Percentiles rank a stretch among this genome's conserved stretches.
These are phyloP conservation scores for Coenonympha glycerion DNA, from an alignment of 2,888 invertebrate species.

Conservation along the genomic window DNA sequence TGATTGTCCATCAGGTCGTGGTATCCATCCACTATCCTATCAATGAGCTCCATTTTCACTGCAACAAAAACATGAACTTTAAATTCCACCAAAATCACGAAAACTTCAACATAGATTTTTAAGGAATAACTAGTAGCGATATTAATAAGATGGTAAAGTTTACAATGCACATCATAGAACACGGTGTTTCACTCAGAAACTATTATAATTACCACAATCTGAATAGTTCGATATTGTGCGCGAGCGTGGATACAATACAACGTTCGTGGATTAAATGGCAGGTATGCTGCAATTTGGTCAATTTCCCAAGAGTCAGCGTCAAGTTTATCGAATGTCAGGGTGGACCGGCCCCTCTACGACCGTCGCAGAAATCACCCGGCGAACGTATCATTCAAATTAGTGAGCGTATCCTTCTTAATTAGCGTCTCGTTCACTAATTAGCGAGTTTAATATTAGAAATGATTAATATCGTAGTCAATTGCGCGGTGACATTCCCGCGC, in stretches of 20 bases:
- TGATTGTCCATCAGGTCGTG: slow-evolving; percentile 89
- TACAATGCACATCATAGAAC: not conserved
- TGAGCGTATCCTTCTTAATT: slow-evolving; percentile 15
- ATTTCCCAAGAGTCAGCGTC: slow-evolving; percentile 36
- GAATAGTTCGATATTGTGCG: not conserved
- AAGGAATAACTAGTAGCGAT: too few relatives aligned
- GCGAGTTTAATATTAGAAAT: not conserved
- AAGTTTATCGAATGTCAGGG: slow-evolving; percentile 59
- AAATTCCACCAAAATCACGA: not conserved
- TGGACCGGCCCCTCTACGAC: slow-evolving; percentile 37
- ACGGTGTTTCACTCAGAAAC: too few relatives aligned
- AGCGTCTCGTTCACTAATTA: slow-evolving; percentile 10
- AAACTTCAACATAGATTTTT: too few relatives aligned
- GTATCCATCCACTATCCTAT: slow-evolving; percentile 78
- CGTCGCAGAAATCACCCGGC: slow-evolving; percentile 24
- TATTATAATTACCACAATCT: slow-evolving; percentile 2
- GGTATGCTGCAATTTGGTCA: slow-evolving; percentile 27
- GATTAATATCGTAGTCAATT: not conserved
- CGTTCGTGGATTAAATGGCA: slow-evolving; percentile 15
- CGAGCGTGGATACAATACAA: slow-evolving; percentile 21
- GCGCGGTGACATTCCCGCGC: too few relatives aligned
- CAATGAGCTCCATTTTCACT: slow-evolving; percentile 78
- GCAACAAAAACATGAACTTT: slow-evolving; percentile 42
- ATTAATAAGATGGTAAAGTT: not conserved
- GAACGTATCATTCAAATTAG: slow-evolving; percentile 26